Base-by-base conservation (phyloP, 2,797 vertebrate species). In the Sebastes taczanowskii region DNA sequence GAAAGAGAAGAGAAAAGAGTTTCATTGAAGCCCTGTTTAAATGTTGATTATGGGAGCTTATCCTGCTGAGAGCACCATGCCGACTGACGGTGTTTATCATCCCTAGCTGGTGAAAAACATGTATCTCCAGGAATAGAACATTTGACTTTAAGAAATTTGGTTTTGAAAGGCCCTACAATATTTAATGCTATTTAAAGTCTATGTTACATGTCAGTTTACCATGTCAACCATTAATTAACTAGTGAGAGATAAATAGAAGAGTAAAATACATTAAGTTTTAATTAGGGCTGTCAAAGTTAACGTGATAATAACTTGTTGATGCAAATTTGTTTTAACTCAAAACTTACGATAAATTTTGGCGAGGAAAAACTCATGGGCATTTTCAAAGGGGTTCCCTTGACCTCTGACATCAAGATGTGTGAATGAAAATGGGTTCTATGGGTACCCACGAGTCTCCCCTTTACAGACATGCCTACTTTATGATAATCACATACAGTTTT, bases 1-100 rank as follows among this genome's bases (percentile, higher is more conserved):
- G 11, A 52, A 14, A 60, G 14, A 52, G n/a, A 25, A 30, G 55
- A 34, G 23, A 53, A 76, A 29, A 65, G n/a, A 56, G 20, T 75
- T 56, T 60, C 34, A 74, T 73, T 87, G 68, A 89, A 80, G 81
- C 23, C 76, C 75, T 83, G 67, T 90, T 91, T 86, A 90, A 88
- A 91, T 86, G 82, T 89, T 90, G 72, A 88, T 91, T 87, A 83
- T 81, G 72, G 23, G 30, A 79, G 79, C 29, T 55, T 30, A 46
- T 75, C 81, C 71, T 70, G 66, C 71, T 83, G 80, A 79, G 74
- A 76, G 78, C 59, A 18, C 34, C 78, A 27, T 4, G 27, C 69
- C 55, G 71, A 53, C 73, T 60, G 74, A 56, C 55, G 5, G 61
- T 53, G 52, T 76, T 75, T 71, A 65, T 68, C 42, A 35, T 77